phyloP scores from a whole-genome alignment of 2,113 vertebrate genomes.

The Uropsilus gracilis region DNA sequence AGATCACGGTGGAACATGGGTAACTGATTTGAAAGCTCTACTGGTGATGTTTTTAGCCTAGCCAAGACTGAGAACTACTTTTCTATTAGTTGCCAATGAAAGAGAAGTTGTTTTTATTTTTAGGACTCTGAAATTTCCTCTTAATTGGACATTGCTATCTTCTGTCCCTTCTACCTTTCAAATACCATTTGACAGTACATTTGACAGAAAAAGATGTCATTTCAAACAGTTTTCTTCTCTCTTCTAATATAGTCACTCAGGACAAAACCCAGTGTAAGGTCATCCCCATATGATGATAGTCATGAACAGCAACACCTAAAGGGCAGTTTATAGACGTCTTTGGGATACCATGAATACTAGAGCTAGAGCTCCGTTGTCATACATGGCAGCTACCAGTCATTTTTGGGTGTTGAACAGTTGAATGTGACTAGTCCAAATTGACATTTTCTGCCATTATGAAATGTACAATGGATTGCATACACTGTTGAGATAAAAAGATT shows the following conservation, averaged over 20 bases:
- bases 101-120: slow-evolving; percentile 60
- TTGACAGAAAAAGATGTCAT: neutral
- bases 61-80: slow-evolving; percentile 14
- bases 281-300: neutral
- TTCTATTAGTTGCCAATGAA: slow-evolving; percentile 24
- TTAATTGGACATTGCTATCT: slow-evolving; percentile 60
- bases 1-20: neutral
- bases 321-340: neutral
- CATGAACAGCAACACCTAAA: slow-evolving; percentile 59
- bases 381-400: neutral
- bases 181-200: slow-evolving; percentile 56
- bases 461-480: neutral
- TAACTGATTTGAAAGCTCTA: slow-evolving; percentile 25
- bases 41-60: neutral
- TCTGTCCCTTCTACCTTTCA: slow-evolving; percentile 68
- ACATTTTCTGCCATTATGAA: neutral
- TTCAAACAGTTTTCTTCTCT: slow-evolving; percentile 35
- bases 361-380: neutral
- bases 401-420: neutral
- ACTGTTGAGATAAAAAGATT: neutral
- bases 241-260: slow-evolving; percentile 19
- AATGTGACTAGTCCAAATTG: neutral
- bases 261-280: slow-evolving; percentile 32
- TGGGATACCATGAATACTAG: neutral
- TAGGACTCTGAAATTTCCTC: slow-evolving; percentile 47